Evolutionary conservation across 2,797 vertebrate genomes (phyloP).

Genomic region (Phoebastria nigripes): DNA sequence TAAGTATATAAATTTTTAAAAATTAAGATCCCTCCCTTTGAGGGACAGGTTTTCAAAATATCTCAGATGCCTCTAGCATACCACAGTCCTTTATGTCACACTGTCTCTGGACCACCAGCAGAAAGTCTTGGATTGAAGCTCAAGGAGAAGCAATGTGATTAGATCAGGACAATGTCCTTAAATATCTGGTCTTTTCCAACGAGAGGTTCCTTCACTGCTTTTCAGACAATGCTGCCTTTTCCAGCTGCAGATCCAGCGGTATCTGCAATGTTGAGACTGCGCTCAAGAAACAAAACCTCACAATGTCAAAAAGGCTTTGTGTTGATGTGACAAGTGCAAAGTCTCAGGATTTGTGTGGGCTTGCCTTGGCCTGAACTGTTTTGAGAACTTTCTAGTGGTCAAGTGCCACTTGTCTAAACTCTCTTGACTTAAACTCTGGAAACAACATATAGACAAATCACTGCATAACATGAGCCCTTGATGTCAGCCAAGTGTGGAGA

Average conservation of each 20-base stretch:
- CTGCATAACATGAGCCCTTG: background rate
- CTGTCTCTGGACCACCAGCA: background rate
- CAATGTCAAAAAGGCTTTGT: background rate
- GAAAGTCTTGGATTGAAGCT: background rate
- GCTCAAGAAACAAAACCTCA: background rate
- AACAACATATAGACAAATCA: background rate
- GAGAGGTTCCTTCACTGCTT: background rate
- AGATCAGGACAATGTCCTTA: background rate
- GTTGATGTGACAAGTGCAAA: background rate
- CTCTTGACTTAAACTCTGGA: background rate
- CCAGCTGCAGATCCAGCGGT: background rate
- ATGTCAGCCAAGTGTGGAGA: background rate
- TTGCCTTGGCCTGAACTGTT: background rate
- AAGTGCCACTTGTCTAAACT: background rate
- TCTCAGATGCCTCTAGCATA: too few species aligned
- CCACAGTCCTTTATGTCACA: too few species aligned
- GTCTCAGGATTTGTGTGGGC: background rate
- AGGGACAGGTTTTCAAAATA: background rate
- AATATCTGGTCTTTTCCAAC: accelerated
- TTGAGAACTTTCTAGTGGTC: background rate
- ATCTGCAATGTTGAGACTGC: background rate
- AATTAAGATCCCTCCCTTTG: background rate
- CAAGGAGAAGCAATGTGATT: background rate
- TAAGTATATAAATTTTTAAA: background rate
- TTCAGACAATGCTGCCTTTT: background rate